Base-by-base conservation (phyloP, 2,888 invertebrate genomes). In the Scotopteryx bipunctaria region DNA sequence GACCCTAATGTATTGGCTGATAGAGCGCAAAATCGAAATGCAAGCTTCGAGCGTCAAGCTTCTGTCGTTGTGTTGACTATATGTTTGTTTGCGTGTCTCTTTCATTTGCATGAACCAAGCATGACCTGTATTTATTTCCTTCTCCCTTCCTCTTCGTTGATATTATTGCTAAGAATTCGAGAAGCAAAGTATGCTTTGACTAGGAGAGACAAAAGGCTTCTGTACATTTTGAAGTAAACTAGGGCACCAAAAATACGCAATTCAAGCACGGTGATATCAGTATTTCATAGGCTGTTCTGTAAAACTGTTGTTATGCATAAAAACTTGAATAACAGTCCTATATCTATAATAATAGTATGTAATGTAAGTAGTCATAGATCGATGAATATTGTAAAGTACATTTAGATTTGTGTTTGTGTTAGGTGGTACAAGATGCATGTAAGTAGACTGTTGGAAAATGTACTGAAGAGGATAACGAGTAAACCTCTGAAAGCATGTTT, bases 41-140 rank as follows among this genome's bases (percentile, higher is more conserved):
- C 76, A 73, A 77, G 84, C 83, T 86, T 83, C 72, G 73, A 81
- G 86, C 83, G 81, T 81, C 81, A 69, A 73, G 81, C 88, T 89
- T 87, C 77, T 78, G 83, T 86, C 72, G 80, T 87, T 87, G 81
- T 86, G 81, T 87, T 84, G 69, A 71, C 76, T 83, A 75, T 80
- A 69, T 73, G 81, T 85, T 89, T 82, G 83, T 89, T 89, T 89
- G 88, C 86, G 84, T 83, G 82, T 86, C 74, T 81, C 70, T 85
- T 86, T 90, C 79, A 88, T 90, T 90, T 89, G 90, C 90, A 90
- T 90, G 89, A 59, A 79, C 78, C 82, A 71, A 81, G 90, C 89
- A 90, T 90, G 90, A 71, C 76, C 76, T 82, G 78, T 80, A 73
- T 76, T 80, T 81, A 73, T 73, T 72, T 80, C 75, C 78, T 74